Evolutionary conservation across 2,113 vertebrate species (phyloP).

Genomic region (Falcunculus frontatus): DNA sequence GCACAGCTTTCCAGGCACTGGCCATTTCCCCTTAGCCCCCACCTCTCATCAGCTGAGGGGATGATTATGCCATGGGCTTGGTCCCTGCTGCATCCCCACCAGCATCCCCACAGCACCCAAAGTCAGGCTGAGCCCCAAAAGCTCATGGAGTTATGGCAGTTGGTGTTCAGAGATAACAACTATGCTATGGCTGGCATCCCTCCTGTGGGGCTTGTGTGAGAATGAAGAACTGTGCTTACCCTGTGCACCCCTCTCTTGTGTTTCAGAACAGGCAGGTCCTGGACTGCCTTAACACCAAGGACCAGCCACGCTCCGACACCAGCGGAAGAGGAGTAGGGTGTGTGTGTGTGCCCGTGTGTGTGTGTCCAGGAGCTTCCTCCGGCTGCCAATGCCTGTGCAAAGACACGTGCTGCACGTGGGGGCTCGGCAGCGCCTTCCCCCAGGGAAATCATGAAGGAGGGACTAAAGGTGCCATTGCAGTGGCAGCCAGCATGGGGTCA

Average conservation of each 20-base stretch:
- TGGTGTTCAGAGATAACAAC: rapidly evolving
- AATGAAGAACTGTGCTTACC: not conserved
- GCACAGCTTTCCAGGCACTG: not conserved
- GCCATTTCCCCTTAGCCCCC: not conserved
- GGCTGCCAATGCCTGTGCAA: not conserved
- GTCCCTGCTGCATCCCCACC: not conserved
- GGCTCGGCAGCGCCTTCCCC: not conserved
- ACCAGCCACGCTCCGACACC: not conserved
- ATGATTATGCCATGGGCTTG: rapidly evolving
- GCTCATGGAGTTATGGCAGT: rapidly evolving
- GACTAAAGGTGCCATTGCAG: not conserved
- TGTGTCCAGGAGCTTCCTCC: constrained; percentile 34
- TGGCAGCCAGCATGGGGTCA: not conserved
- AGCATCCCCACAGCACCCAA: not conserved
- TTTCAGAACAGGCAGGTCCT: constrained; percentile 63
- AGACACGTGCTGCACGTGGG: not conserved
- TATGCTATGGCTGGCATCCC: not conserved
- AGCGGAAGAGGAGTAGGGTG: not conserved
- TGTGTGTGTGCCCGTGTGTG: constrained; percentile 37
- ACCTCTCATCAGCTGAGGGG: not conserved
- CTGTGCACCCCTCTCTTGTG: not conserved
- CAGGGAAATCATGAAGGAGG: not conserved
- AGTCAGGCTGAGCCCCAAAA: not conserved
- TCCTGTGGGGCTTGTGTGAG: not conserved
- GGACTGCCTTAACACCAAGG: constrained; percentile 32